Conservation (phyloP, 2,888 invertebrate species). For the Caenorhabditis virilis region DNA sequence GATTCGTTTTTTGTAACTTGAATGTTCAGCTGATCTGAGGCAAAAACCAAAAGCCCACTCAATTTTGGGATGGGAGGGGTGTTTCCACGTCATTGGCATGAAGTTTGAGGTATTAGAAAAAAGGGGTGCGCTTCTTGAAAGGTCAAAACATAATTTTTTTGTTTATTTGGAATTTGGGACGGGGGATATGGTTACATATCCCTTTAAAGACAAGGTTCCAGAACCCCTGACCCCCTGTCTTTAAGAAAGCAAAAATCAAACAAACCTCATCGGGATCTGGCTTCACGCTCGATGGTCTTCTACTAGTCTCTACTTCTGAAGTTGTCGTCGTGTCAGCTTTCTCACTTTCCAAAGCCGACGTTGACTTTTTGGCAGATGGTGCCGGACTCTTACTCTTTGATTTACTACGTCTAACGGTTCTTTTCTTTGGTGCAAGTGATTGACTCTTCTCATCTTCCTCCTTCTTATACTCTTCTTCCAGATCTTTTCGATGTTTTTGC, state of each 20-base stretch:
- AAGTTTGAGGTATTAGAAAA: too few relatives aligned
- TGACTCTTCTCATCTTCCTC: conserved; percentile 31
- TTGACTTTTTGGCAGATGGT: conserved; percentile 7
- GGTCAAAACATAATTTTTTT: too few relatives aligned
- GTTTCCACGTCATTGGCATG: too few relatives aligned
- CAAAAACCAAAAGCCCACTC: not conserved
- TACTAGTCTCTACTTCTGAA: conserved; percentile 17
- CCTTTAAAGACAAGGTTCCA: too few relatives aligned
- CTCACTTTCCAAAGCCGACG: too few relatives aligned
- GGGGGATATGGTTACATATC: too few relatives aligned
- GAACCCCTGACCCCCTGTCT: too few relatives aligned
- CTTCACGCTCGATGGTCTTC: conserved; percentile 23
- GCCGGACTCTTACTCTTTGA: conserved; percentile 45
- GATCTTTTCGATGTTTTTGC: conserved; percentile 26
- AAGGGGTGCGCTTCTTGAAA: too few relatives aligned
- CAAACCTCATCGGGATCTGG: conserved; percentile 43
- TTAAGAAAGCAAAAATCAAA: too few relatives aligned
- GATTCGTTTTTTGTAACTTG: conserved; percentile 4
- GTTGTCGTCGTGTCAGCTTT: too few relatives aligned
- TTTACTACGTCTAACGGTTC: conserved; percentile 27
- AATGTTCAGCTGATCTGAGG: not conserved
- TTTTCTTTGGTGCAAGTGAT: conserved; percentile 28
- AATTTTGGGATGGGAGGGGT: too few relatives aligned
- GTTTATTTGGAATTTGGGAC: too few relatives aligned
- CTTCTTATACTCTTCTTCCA: conserved; percentile 35